Evolutionary conservation across 1,140 invertebrate species (phyloP).

Genomic region (Akabosia matsudoensis): DNA sequence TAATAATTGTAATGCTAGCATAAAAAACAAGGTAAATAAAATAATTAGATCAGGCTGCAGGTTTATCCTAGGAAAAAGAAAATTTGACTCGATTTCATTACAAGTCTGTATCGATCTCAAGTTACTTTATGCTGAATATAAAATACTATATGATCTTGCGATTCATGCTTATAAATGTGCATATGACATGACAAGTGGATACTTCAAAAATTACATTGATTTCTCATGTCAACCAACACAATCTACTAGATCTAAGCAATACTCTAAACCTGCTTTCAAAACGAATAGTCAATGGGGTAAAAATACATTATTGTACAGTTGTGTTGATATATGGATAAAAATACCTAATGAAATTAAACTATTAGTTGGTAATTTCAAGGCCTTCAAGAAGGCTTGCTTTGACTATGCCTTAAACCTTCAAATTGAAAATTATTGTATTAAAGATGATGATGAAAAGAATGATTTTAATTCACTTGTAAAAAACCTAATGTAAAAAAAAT

Average conservation of each 20-base stretch:
- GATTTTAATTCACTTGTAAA: too few species aligned
- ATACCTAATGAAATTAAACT: background rate
- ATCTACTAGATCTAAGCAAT: background rate
- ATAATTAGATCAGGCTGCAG: background rate
- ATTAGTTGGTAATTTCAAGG: background rate
- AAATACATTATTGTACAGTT: background rate
- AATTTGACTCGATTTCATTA: slow-evolving; percentile 7
- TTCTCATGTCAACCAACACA: background rate
- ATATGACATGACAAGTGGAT: background rate
- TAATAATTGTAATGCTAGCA: background rate
- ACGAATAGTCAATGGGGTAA: background rate
- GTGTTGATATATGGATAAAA: background rate
- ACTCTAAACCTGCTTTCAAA: background rate
- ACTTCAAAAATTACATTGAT: background rate
- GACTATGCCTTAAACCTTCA: too few species aligned
- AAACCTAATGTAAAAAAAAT: too few species aligned
- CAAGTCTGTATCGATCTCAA: background rate
- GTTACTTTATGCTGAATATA: background rate
- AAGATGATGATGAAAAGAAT: too few species aligned
- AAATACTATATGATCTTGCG: background rate
- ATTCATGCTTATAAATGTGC: background rate
- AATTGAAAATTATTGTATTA: too few species aligned
- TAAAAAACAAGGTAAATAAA: background rate
- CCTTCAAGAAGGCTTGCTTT: background rate
- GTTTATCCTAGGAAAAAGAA: background rate